Conservation (phyloP, 2,113 vertebrate genomes). For the Tringa solitaria region DNA sequence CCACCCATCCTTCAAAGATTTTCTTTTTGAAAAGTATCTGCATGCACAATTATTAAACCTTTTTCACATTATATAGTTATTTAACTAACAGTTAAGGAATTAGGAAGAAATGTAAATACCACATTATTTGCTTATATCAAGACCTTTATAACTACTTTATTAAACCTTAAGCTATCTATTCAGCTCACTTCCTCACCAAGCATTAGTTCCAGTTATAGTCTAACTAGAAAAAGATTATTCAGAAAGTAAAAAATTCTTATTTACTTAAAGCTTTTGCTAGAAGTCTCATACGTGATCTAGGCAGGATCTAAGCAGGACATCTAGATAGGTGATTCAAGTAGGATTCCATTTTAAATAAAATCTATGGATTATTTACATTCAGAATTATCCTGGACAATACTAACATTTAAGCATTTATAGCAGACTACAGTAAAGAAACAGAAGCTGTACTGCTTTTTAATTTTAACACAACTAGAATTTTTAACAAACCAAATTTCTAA, state of each 20-base stretch:
- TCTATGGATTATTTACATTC: not conserved
- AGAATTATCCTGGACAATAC: not conserved
- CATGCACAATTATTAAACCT: not conserved
- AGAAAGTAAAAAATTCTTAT: not conserved
- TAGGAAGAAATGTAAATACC: not conserved
- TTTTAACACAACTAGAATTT: not conserved
- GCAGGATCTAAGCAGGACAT: not conserved
- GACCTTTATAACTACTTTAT: not conserved
- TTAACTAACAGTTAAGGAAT: not conserved
- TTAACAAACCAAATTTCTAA: not conserved
- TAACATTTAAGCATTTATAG: not conserved
- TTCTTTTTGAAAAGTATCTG: not conserved
- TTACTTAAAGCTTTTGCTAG: not conserved
- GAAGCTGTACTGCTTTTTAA: not conserved
- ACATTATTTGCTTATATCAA: not conserved
- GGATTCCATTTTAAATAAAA: not conserved
- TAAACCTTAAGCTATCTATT: not conserved
- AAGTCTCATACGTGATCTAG: not conserved
- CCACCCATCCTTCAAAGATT: not conserved
- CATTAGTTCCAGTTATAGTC: not conserved
- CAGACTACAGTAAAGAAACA: not conserved
- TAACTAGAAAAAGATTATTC: not conserved
- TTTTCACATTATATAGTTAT: not conserved
- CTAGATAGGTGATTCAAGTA: not conserved
- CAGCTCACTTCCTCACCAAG: not conserved